Conservation (phyloP, 1,140 invertebrate species). For the Drosophila pallidifrons region DNA sequence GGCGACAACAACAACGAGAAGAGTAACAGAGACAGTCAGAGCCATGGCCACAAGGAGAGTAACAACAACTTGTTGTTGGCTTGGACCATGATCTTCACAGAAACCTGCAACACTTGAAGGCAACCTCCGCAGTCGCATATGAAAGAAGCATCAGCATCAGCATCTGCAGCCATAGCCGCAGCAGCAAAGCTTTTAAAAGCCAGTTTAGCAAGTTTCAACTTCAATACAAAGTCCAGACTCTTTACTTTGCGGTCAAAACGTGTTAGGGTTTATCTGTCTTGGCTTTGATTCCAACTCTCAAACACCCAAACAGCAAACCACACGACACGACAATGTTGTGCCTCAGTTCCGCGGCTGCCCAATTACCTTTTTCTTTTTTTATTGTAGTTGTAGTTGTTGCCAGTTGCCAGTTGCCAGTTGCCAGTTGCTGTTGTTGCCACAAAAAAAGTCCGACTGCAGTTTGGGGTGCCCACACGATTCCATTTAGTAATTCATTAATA, state of each 20-base stretch:
- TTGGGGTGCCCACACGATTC: constrained; percentile 13
- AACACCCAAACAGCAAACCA: background rate
- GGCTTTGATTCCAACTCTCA: constrained; percentile 24
- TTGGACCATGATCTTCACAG: constrained; percentile 74
- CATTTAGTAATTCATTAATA: constrained; percentile 35
- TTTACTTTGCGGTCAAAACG: constrained; percentile 41
- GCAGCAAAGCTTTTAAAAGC: constrained; percentile 56
- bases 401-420: too few relatives aligned
- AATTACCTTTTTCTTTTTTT: constrained; percentile 12
- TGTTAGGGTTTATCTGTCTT: constrained; percentile 51
- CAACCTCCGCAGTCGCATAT: constrained; percentile 46
- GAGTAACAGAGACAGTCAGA: background rate
- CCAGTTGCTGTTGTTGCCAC: background rate
- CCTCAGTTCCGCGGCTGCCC: constrained; percentile 15
- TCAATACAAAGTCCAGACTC: constrained; percentile 45
- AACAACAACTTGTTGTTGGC: constrained; percentile 63
- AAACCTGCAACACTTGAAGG: constrained; percentile 73
- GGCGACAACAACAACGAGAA: constrained; percentile 48
- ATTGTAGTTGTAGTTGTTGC: background rate
- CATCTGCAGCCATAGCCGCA: constrained; percentile 1
- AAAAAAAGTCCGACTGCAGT: constrained; percentile 2
- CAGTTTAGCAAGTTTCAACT: constrained; percentile 71
- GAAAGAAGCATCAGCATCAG: constrained; percentile 46
- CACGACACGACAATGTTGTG: background rate
- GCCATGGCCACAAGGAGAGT: constrained; percentile 60